Evolutionary conservation across 2,888 invertebrate genomes (phyloP), one percentile per base, ranked within the genome.

Genomic region (Micoletzkya japonica): DNA sequence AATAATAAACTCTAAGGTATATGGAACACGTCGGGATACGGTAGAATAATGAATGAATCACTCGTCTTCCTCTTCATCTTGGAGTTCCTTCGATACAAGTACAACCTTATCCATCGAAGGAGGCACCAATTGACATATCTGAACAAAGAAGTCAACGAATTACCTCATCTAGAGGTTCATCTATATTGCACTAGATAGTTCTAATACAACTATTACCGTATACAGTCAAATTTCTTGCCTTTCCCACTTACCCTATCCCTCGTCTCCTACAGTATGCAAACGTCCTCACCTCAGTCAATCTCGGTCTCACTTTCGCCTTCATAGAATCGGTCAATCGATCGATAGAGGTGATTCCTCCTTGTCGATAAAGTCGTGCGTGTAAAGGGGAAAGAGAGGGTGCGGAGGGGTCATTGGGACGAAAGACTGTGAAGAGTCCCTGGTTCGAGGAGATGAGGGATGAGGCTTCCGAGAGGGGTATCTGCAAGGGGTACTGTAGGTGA

Each of bases 381-480:
- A 20, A 24, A 14, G 60, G 60, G 28, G 34, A 14, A 7, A 60
- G 17, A 37, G 37, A 37, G n/a, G 37, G 36, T 14, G 60, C 37
- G 14, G 6, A 6, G 17, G 60, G 73, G 24, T 58, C 70, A 49
- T 52, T 37, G n/a, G 72, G 72, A 32, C 67, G 70, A 52, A 76
- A 76, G 10, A 73, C 49, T 17, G 78, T 78, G 70, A 78, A 78
- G 17, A 56, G 49, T 28, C 75, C 73, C 20, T 61, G 54, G 57
- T 78, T 78, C 30, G 67, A 73, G 2, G 36, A 56, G 28, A 56
- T 14, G 2, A 56, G 56, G 32, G 56, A 1, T 32, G 32, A 30
- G 32, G 32, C 30, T 32, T 56, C 56, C 30, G 24, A 24, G 24
- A 56, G 56, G 32, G 56, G 56, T 54, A 24, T 54, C 17, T 54